phyloP scores from a whole-genome alignment of 2,888 invertebrate genomes.

The Agriopis leucophaearia region DNA sequence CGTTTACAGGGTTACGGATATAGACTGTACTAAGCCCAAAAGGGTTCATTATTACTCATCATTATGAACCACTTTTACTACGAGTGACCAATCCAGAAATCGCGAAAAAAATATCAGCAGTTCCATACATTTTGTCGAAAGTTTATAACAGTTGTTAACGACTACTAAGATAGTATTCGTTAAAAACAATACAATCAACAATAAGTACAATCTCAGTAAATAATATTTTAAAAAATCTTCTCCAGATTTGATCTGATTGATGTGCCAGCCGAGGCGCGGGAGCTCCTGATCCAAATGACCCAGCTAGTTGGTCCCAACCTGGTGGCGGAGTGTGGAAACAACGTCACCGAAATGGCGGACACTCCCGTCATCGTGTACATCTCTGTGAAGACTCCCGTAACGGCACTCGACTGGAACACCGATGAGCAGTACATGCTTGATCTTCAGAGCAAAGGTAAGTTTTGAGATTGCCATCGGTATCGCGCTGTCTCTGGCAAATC shows the following conservation, averaged over 20 bases:
- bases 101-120: too few species aligned
- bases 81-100: too few species aligned
- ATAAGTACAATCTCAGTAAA: background rate
- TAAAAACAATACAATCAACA: too few species aligned
- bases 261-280: conserved; percentile 74
- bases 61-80: too few species aligned
- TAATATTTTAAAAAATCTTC: background rate
- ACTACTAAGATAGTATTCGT: background rate
- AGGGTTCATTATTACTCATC: too few species aligned
- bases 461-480: background rate
- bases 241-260: conserved; percentile 83
- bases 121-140: too few species aligned
- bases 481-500: too few species aligned
- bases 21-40: too few species aligned
- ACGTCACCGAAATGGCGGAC: conserved; percentile 70
- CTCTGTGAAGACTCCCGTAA: conserved; percentile 77
- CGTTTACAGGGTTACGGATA: too few species aligned
- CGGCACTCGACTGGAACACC: conserved; percentile 88
- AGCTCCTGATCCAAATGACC: conserved; percentile 85
- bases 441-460: conserved; percentile 84
- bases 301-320: conserved; percentile 86
- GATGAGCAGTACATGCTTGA: conserved; percentile 89
- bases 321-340: conserved; percentile 85
- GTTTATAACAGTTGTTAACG: background rate
- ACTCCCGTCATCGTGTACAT: conserved; percentile 87